Conservation (phyloP, 2,797 vertebrate genomes). For the Anguilla pacifica region DNA sequence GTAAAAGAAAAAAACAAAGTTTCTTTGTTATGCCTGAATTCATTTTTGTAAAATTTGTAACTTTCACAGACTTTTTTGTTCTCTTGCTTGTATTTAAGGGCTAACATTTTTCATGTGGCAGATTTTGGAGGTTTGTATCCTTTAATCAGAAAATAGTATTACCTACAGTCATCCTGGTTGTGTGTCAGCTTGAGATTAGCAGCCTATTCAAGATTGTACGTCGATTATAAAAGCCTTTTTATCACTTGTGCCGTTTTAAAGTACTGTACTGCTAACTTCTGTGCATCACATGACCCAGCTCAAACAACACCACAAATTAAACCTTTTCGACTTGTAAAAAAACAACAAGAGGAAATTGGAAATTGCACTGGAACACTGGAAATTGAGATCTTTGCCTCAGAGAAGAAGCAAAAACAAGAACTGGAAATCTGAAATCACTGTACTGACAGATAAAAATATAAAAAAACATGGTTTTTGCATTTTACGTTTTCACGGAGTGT, state of each 20-base stretch:
- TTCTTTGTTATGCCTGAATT: neutral
- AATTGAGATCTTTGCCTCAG: neutral
- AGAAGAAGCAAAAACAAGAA: neutral
- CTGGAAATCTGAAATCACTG: constrained; percentile 14
- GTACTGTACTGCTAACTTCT: constrained; percentile 2
- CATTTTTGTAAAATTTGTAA: constrained; percentile 2
- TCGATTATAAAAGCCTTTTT: constrained; percentile 58
- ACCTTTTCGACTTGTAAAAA: neutral
- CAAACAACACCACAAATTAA: neutral
- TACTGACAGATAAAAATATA: neutral
- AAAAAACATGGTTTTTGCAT: neutral
- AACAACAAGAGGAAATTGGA: neutral
- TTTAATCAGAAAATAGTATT: neutral
- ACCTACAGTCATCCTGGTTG: neutral
- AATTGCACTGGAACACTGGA: neutral
- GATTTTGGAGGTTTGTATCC: constrained; percentile 3
- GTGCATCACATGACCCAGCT: neutral
- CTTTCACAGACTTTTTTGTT: constrained; percentile 16
- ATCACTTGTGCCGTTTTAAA: constrained; percentile 52
- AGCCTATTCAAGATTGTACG: constrained; percentile 50
- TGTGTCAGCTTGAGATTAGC: constrained; percentile 10
- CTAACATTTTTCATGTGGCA: constrained; percentile 55
- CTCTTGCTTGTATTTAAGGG: constrained; percentile 59
- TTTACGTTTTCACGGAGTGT: neutral
- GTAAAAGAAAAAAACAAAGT: neutral